phyloP scores from a whole-genome alignment of 2,113 vertebrate genomes.

The Argyrosomus japonicus region DNA sequence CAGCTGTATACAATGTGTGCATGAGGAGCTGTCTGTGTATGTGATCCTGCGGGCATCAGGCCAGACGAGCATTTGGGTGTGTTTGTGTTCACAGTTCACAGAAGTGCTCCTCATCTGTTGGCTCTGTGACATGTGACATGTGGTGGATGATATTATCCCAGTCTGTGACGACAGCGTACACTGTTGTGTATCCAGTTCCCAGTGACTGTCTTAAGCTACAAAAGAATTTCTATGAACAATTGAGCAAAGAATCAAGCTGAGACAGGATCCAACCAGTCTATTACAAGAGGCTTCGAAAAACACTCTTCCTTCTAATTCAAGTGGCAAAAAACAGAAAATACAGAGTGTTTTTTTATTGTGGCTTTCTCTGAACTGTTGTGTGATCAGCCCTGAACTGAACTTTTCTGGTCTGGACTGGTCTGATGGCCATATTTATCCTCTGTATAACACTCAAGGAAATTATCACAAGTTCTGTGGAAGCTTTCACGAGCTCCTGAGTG shows the following conservation, averaged over 20 bases:
- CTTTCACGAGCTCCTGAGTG: no score
- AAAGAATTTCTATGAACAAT: background rate
- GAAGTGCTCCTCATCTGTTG: conserved; percentile 24
- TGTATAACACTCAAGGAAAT: background rate
- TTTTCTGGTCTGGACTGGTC: conserved; percentile 10
- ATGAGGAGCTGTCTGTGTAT: background rate
- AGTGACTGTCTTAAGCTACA: background rate
- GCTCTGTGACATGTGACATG: conserved; percentile 2
- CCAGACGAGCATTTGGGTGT: conserved; percentile 7
- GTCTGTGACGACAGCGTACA: conserved; percentile 20
- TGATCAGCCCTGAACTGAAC: background rate
- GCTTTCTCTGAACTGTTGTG: conserved; percentile 11
- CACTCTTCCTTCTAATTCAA: background rate
- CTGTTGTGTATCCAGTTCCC: background rate
- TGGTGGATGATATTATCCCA: background rate
- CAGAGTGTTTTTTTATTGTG: background rate
- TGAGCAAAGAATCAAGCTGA: background rate
- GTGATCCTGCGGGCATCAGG: background rate
- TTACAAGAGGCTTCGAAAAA: background rate
- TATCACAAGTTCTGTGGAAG: background rate
- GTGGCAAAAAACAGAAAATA: background rate
- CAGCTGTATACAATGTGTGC: background rate
- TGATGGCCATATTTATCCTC: background rate
- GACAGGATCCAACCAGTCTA: background rate
- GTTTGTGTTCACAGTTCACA: conserved; percentile 19